Evolutionary conservation across 2,113 vertebrate species (phyloP).

Genomic region (Cottus gobio): DNA sequence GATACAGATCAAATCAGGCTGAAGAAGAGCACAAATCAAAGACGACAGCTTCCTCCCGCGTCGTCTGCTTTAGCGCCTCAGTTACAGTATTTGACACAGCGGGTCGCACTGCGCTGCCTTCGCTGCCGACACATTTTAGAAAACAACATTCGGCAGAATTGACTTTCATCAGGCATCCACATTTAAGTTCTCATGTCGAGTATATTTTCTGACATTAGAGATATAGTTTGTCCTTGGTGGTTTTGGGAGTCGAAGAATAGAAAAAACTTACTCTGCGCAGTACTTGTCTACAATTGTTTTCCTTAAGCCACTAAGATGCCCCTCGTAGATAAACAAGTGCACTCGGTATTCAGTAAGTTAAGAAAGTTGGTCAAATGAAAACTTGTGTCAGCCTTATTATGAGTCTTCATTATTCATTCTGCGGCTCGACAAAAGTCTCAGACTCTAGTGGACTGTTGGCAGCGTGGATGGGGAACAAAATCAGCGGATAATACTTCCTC

Average conservation of each 20-base stretch:
- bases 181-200: not conserved
- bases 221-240: not conserved
- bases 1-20: slow-evolving; percentile 42
- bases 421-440: slow-evolving; percentile 9
- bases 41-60: slow-evolving; percentile 37
- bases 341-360: slow-evolving; percentile 4
- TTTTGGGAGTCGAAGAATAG: slow-evolving; percentile 9
- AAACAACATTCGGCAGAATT: slow-evolving; percentile 9
- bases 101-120: slow-evolving; percentile 14
- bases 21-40: slow-evolving; percentile 54
- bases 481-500: not conserved
- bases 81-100: slow-evolving; percentile 50
- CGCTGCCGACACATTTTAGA: slow-evolving; percentile 24
- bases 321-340: not conserved
- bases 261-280: not conserved
- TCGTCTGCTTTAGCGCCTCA: slow-evolving; percentile 36
- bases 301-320: not conserved
- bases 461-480: not conserved
- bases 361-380: slow-evolving; percentile 5
- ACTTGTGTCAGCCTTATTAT: not conserved
- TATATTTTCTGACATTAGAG: not conserved
- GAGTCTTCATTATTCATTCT: slow-evolving; percentile 20
- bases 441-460: not conserved
- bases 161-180: slow-evolving; percentile 3
- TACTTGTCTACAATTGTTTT: not conserved